These are phyloP conservation scores for Hydrocynus forskahlii DNA, from an alignment of 2,797 vertebrate genomes.

Conservation along the genomic window DNA sequence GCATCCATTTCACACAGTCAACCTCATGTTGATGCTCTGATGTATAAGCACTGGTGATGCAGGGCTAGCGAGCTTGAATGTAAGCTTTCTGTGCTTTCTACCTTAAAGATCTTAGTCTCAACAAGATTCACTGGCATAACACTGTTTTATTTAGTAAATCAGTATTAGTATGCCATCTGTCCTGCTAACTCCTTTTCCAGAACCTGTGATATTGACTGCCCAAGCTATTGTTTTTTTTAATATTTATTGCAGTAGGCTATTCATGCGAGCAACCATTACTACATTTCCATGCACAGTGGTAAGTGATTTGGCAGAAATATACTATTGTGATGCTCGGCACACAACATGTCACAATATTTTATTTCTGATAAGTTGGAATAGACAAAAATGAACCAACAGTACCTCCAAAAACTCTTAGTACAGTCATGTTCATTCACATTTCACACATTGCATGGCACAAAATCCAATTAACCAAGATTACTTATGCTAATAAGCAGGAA, in stretches of 20 bases:
- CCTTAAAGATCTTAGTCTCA: neutral
- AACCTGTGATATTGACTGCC: neutral
- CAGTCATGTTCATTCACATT: too few relatives aligned
- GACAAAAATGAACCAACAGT: too few relatives aligned
- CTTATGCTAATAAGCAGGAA: too few relatives aligned
- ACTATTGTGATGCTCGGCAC: too few relatives aligned
- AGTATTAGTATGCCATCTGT: neutral
- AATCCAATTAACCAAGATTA: too few relatives aligned
- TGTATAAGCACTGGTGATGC: conserved; percentile 41
- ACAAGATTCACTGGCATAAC: too few relatives aligned
- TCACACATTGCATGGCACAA: too few relatives aligned
- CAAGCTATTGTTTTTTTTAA: neutral
- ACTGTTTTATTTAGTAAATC: neutral
- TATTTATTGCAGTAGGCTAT: neutral
- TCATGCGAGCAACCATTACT: neutral
- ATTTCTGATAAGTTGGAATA: too few relatives aligned
- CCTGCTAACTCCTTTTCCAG: neutral
- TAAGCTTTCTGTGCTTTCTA: conserved; percentile 2
- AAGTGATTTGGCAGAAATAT: too few relatives aligned
- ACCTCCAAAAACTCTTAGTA: too few relatives aligned
- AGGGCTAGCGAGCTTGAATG: conserved; percentile 13
- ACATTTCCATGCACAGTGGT: too few relatives aligned
- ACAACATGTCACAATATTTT: too few relatives aligned
- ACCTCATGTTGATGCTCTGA: conserved; percentile 1
- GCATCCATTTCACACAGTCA: neutral